Evolutionary conservation across 2,113 vertebrate genomes (phyloP).

Genomic region (Mirounga angustirostris): DNA sequence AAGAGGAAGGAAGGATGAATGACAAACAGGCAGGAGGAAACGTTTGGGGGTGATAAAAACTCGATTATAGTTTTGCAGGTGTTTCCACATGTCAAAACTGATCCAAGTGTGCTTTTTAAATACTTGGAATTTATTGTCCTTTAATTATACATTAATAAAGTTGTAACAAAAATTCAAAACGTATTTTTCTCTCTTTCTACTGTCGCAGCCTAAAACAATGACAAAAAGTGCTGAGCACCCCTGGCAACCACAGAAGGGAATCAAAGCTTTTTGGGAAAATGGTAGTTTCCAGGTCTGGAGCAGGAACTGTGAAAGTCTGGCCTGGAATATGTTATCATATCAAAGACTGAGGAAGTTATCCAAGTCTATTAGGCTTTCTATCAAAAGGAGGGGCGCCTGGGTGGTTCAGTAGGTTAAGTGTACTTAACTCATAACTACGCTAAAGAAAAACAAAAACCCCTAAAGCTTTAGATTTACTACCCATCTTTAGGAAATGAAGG

Average conservation of each 20-base stretch:
- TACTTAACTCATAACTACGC: not conserved
- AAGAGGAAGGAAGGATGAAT: not conserved
- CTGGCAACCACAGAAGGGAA: not conserved
- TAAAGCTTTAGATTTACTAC: not conserved
- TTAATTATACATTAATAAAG: not conserved
- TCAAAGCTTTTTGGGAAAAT: not conserved
- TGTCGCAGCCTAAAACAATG: not conserved
- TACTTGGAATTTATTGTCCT: not conserved
- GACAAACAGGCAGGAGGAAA: not conserved
- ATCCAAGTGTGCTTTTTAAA: not conserved
- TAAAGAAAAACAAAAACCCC: not conserved
- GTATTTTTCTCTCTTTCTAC: not conserved
- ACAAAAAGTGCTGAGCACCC: not conserved
- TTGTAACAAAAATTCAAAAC: not conserved
- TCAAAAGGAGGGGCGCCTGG: not conserved
- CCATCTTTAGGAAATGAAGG: not conserved
- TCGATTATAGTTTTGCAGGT: not conserved
- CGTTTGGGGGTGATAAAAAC: not conserved
- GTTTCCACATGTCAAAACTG: not conserved
- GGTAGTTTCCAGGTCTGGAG: not conserved
- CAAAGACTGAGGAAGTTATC: not conserved
- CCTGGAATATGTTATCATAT: not conserved
- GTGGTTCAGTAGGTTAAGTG: too few relatives aligned
- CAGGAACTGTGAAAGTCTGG: not conserved
- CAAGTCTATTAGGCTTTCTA: not conserved